Evolutionary conservation across 2,113 vertebrate species (phyloP).

Genomic region (Mus pahari): DNA sequence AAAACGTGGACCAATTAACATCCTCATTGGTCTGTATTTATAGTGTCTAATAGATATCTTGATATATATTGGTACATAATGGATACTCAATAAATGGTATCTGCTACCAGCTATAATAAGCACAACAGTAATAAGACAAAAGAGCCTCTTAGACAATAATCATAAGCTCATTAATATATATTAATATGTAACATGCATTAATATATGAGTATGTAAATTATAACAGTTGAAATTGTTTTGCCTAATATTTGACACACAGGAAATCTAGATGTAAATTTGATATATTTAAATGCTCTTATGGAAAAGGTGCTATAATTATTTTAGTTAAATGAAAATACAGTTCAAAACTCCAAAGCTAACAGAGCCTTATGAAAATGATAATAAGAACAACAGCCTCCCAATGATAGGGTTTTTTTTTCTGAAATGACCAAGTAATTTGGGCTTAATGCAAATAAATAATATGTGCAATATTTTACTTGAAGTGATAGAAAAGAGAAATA

Average conservation of each 20-base stretch:
- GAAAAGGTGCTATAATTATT: constrained; percentile 46
- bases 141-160: constrained; percentile 22
- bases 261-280: constrained; percentile 1
- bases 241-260: constrained; percentile 40
- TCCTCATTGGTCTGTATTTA: background rate
- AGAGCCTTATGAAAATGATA: constrained; percentile 64
- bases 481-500: constrained; percentile 45
- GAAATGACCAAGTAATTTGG: constrained; percentile 59
- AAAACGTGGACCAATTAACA: constrained; percentile 51
- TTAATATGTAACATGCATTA: background rate
- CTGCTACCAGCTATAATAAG: background rate
- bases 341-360: constrained; percentile 58
- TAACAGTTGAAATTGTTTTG: constrained; percentile 59
- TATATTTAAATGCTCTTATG: constrained; percentile 54
- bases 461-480: constrained; percentile 3
- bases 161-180: background rate
- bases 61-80: background rate
- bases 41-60: background rate
- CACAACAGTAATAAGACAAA: background rate
- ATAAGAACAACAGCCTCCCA: constrained; percentile 54
- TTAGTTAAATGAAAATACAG: constrained; percentile 64
- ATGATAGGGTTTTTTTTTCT: background rate
- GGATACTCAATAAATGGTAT: background rate
- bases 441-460: constrained; percentile 67
- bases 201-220: constrained; percentile 14